These are phyloP conservation scores for Myathropa florea DNA, from an alignment of 2,888 invertebrate species.

Conservation along the genomic window DNA sequence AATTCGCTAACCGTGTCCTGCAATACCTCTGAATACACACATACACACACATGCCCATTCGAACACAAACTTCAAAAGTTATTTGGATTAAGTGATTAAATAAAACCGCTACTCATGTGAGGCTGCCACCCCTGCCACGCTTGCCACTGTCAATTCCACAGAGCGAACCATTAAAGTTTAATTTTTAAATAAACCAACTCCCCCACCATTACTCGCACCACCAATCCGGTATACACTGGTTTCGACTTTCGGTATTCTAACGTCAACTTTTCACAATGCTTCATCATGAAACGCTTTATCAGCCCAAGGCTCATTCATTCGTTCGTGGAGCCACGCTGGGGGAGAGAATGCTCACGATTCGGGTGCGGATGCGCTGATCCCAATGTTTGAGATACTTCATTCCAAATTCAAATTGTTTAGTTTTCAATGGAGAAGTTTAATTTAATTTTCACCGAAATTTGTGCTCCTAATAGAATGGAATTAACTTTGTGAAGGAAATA, in stretches of 20 bases:
- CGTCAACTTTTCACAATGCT: conserved; percentile 28
- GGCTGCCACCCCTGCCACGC: not conserved
- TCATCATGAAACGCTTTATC: conserved; percentile 36
- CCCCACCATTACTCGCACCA: not conserved
- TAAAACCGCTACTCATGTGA: conserved; percentile 26
- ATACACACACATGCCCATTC: not conserved
- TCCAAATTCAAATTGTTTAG: conserved; percentile 44
- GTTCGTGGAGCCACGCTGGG: too few relatives aligned
- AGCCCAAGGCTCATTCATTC: not conserved
- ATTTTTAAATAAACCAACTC: conserved; percentile 28
- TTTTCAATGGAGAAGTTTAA: conserved; percentile 44
- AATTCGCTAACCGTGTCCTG: not conserved
- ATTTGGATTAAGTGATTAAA: conserved; percentile 47
- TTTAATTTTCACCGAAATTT: conserved; percentile 48
- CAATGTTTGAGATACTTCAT: conserved; percentile 15
- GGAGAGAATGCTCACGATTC: not conserved
- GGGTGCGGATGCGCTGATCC: conserved; percentile 3
- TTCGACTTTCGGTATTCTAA: not conserved
- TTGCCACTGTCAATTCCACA: not conserved
- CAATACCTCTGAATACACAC: not conserved
- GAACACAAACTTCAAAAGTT: conserved; percentile 9
- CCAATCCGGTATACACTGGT: not conserved
- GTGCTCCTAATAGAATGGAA: conserved; percentile 40
- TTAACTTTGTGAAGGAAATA: conserved; percentile 31
- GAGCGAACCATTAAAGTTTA: conserved; percentile 16